Evolutionary conservation across 1,140 invertebrate genomes (phyloP).

Genomic region (Streblospio benedicti): DNA sequence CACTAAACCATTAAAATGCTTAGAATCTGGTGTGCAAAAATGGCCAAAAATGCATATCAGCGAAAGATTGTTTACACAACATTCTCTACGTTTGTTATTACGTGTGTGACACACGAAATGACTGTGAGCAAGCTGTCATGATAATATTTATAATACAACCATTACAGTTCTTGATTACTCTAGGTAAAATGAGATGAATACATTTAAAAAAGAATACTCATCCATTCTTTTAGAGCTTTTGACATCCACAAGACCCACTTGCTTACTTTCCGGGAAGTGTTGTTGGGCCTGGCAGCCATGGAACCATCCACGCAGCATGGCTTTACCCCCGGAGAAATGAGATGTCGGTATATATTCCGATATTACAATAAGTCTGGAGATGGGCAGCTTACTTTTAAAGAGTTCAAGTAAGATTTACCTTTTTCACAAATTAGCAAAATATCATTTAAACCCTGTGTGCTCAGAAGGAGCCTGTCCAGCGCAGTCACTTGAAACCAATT

Average conservation of each 20-base stretch:
- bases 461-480: no score
- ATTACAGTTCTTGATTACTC: background rate
- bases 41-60: no score
- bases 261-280: constrained; percentile 48
- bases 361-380: constrained; percentile 50
- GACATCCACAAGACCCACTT: constrained; percentile 39
- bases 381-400: constrained; percentile 42
- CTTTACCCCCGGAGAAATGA: constrained; percentile 51
- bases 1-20: background rate
- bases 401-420: constrained; percentile 47
- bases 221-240: constrained; percentile 41
- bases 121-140: no score
- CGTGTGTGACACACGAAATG: no score
- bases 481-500: no score
- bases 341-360: constrained; percentile 54
- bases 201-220: background rate
- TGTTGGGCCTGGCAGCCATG: constrained; percentile 51
- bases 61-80: no score
- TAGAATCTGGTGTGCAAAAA: no score
- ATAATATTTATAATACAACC: background rate
- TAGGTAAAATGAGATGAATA: constrained; percentile 1
- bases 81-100: no score
- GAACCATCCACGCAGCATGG: constrained; percentile 54
- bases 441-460: background rate
- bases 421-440: background rate